These are phyloP conservation scores for Lerema accius DNA, from an alignment of 1,140 invertebrate genomes.

Conservation along the genomic window DNA sequence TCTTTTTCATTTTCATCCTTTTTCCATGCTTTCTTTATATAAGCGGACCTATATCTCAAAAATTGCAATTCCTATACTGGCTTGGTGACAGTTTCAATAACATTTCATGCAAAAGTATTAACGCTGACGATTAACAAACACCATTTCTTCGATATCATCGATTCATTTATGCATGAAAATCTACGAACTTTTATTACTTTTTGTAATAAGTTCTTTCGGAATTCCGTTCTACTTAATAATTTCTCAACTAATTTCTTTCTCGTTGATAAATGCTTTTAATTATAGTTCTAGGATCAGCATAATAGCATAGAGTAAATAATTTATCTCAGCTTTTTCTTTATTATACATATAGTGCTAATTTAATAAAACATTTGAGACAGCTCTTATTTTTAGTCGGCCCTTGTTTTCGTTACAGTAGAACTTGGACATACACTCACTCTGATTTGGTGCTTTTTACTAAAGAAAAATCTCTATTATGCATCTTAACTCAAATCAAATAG, in stretches of 20 bases:
- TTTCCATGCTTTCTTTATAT: constrained; percentile 76
- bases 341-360: constrained; percentile 62
- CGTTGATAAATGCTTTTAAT: constrained; percentile 69
- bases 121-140: constrained; percentile 72
- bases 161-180: constrained; percentile 79
- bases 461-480: too few relatives aligned
- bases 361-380: constrained; percentile 35
- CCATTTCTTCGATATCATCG: constrained; percentile 80
- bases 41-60: constrained; percentile 70
- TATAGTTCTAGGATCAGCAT: constrained; percentile 74
- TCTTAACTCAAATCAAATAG: too few relatives aligned
- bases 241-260: constrained; percentile 55
- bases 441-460: neutral
- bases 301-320: constrained; percentile 73
- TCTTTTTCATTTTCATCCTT: constrained; percentile 81
- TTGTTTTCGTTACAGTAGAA: constrained; percentile 49
- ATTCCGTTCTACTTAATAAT: constrained; percentile 65
- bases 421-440: constrained; percentile 35
- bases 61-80: constrained; percentile 67
- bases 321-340: constrained; percentile 61
- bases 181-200: constrained; percentile 63
- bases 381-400: constrained; percentile 24
- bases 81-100: constrained; percentile 74
- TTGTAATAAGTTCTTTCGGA: constrained; percentile 73
- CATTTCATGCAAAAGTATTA: constrained; percentile 65